phyloP scores from a whole-genome alignment of 2,797 vertebrate species.

The Heliangelus exortis region DNA sequence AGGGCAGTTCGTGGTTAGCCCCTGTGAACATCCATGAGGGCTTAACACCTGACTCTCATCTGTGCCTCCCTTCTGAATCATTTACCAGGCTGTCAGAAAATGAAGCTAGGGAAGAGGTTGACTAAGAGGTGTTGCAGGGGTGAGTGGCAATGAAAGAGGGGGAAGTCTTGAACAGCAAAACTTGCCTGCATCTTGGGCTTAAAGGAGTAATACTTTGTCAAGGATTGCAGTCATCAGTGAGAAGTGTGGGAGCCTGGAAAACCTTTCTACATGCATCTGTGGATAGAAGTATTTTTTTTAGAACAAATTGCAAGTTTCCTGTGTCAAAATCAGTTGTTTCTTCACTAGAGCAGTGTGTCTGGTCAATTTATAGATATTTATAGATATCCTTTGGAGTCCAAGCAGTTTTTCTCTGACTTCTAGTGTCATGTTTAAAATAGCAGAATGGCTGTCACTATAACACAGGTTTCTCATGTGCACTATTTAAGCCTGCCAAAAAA shows the following conservation, averaged over 20 bases:
- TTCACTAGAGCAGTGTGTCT: constrained; percentile 57
- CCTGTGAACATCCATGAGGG: background rate
- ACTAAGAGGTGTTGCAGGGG: background rate
- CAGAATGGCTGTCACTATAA: background rate
- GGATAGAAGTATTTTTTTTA: background rate
- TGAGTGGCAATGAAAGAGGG: background rate
- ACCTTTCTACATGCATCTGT: background rate
- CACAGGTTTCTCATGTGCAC: constrained; percentile 23
- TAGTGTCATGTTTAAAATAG: constrained; percentile 50
- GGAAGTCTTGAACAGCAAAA: constrained; percentile 40
- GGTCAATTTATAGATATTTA: background rate
- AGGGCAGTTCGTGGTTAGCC: background rate
- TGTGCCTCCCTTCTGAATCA: background rate
- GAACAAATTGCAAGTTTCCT: constrained; percentile 21
- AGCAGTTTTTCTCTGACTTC: constrained; percentile 36
- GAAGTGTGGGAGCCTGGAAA: constrained; percentile 2
- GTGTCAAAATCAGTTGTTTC: constrained; percentile 42
- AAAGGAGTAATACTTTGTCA: background rate
- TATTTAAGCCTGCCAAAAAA: constrained; percentile 45
- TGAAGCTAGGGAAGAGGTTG: background rate
- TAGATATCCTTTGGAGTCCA: background rate
- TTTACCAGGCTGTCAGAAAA: background rate
- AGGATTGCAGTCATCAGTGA: background rate
- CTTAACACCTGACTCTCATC: background rate
- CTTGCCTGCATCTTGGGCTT: constrained; percentile 25